These are phyloP conservation scores for Trichogramma pretiosum DNA, from an alignment of 1,140 invertebrate genomes.

Conservation along the genomic window DNA sequence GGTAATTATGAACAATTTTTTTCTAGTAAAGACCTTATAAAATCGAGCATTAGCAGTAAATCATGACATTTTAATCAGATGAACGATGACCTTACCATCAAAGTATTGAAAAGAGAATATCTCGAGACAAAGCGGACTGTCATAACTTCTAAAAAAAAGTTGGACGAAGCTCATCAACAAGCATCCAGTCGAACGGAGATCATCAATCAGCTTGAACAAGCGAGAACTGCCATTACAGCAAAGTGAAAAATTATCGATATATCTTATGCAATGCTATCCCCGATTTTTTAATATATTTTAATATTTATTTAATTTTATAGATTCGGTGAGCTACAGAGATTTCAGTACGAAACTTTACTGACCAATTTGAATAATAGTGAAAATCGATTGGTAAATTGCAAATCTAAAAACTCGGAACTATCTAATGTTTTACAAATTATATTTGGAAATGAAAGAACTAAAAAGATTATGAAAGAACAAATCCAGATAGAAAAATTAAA, in stretches of 20 bases:
- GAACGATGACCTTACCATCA: constrained; percentile 11
- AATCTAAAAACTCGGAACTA: too few species aligned
- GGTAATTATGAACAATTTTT: constrained; percentile 4
- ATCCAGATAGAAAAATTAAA: too few species aligned
- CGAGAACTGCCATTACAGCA: constrained; percentile 6
- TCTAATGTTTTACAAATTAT: too few species aligned
- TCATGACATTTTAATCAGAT: constrained; percentile 1
- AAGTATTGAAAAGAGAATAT: constrained; percentile 7
- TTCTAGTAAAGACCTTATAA: too few species aligned
- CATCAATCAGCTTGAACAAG: constrained; percentile 4
- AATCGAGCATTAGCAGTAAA: not conserved
- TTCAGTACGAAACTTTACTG: too few species aligned
- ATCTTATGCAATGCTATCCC: not conserved
- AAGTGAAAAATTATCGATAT: constrained; percentile 6
- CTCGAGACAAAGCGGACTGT: not conserved
- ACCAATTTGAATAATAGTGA: too few species aligned
- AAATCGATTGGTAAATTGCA: too few species aligned
- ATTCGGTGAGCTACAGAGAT: too few species aligned
- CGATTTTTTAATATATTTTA: not conserved
- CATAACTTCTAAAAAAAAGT: not conserved
- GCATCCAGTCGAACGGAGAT: constrained; percentile 1
- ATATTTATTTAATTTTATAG: not conserved
- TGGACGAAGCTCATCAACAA: constrained; percentile 3
- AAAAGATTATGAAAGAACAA: too few species aligned
- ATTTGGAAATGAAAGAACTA: too few species aligned